Base-by-base conservation (phyloP, 30 jellyfish, hydroid and myxozoan genomes). In the Aurelia coerulea region DNA sequence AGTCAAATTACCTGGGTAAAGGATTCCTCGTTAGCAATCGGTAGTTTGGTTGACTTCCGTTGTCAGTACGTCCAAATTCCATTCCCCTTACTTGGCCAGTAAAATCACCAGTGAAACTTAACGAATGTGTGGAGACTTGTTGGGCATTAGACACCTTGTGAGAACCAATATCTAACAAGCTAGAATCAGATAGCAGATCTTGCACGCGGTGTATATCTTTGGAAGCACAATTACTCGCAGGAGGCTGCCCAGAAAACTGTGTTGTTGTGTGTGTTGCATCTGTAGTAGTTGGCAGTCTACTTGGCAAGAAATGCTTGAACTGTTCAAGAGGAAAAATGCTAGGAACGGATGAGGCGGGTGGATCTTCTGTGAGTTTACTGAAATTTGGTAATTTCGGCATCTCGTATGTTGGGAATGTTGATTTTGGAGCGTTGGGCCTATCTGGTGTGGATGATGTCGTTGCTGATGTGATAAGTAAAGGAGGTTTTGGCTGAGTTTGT, bases 1-100 rank as follows among this genome's bases (percentile, higher is more conserved):
- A 7, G 56, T 46, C 56, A 46, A 46, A 46, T 46, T 65, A 79
- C 89, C 89, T 79, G 41, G 62, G 17, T 15, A 79, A 1, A 1
- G 80, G 67, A 35, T 19, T 79, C 59, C 89, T 79, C 31, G 58
- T 4, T 54, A 74, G 80, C 10, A 35, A 16, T 46, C 89, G 50
- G 67, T 62, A 79, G 12, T 74, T 62, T 13, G 69, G 78, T 46
- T 46, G 56, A 53, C 62, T 58, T 29, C 64, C 73, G 14, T 23
- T 31, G 19, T 79, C 89, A 64, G 59, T 66, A 9, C 66, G 89
- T 8, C 79, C 54, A 64, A 79, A 79, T 64, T 79, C 89, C 89
- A 79, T 51, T 19, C 89, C 80, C 60, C 89, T 79, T 11, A 79
- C 89, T 49, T 79, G 89, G 23, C 89, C 89, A 13, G 89, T 79